phyloP scores from a whole-genome alignment of 2,113 vertebrate species.

The Otolemur garnettii region DNA sequence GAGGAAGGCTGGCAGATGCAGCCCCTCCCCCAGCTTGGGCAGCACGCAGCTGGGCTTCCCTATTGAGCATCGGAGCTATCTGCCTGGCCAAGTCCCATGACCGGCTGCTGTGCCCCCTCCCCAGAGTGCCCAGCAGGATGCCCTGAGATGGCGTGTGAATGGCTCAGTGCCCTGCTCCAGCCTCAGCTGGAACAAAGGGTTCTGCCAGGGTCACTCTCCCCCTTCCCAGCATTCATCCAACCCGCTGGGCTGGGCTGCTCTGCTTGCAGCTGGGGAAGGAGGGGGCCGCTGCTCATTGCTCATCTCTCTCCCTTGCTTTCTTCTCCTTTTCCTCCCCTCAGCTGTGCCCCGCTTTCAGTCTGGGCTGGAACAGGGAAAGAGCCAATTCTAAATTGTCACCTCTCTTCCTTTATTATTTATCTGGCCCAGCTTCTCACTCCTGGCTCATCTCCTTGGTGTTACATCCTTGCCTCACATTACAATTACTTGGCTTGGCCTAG shows the following conservation, averaged over 20 bases:
- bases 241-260: slow-evolving; percentile 70
- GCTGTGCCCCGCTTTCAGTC: background rate
- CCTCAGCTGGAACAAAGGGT: slow-evolving; percentile 91
- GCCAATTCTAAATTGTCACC: background rate
- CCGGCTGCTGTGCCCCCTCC: slow-evolving; percentile 88
- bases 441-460: background rate
- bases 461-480: background rate
- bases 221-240: slow-evolving; percentile 74
- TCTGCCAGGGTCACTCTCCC: slow-evolving; percentile 89
- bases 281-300: slow-evolving; percentile 78
- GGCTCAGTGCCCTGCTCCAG: slow-evolving; percentile 87
- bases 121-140: slow-evolving; percentile 91
- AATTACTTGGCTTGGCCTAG: background rate
- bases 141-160: slow-evolving; percentile 92
- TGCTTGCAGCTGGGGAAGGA: slow-evolving; percentile 68
- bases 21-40: slow-evolving; percentile 53
- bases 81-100: slow-evolving; percentile 90
- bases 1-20: slow-evolving; percentile 13
- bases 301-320: slow-evolving; percentile 82
- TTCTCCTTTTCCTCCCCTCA: slow-evolving; percentile 22
- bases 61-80: slow-evolving; percentile 86
- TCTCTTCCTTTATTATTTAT: background rate
- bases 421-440: background rate
- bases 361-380: background rate
- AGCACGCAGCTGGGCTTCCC: slow-evolving; percentile 70